These are phyloP conservation scores for Eristalinus aeneus DNA, from an alignment of 2,888 invertebrate genomes.

Conservation along the genomic window DNA sequence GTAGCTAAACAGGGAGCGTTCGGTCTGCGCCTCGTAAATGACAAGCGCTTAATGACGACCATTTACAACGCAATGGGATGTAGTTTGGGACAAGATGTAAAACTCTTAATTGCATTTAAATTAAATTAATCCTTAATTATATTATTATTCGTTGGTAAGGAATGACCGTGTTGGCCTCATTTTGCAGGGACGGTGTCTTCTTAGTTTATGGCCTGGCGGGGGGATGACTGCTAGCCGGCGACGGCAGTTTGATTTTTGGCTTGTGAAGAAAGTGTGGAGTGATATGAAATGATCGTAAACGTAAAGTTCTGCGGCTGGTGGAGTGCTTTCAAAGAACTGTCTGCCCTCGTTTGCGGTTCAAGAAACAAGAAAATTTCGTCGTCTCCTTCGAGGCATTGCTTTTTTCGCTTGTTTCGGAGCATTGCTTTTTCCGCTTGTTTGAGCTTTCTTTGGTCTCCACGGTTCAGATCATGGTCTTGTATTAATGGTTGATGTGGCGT, in stretches of 20 bases:
- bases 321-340: too few species aligned
- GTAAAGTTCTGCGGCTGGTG: neutral
- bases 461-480: too few species aligned
- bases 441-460: too few species aligned
- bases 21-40: neutral
- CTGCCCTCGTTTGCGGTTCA: too few species aligned
- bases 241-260: neutral
- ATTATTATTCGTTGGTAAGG: neutral
- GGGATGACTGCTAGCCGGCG: neutral
- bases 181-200: neutral
- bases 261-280: neutral
- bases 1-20: neutral
- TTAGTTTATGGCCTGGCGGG: neutral
- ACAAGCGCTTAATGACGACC: neutral
- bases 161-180: neutral
- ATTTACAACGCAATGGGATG: neutral
- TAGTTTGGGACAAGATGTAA: neutral
- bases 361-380: too few species aligned
- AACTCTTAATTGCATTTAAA: neutral
- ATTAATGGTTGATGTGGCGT: too few species aligned
- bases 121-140: constrained; percentile 10
- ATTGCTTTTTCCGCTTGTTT: too few species aligned
- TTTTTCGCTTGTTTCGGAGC: too few species aligned
- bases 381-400: too few species aligned
- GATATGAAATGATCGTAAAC: neutral